These are phyloP conservation scores for Megaceryle maxima DNA, from an alignment of 2,113 vertebrate genomes.

Conservation along the genomic window DNA sequence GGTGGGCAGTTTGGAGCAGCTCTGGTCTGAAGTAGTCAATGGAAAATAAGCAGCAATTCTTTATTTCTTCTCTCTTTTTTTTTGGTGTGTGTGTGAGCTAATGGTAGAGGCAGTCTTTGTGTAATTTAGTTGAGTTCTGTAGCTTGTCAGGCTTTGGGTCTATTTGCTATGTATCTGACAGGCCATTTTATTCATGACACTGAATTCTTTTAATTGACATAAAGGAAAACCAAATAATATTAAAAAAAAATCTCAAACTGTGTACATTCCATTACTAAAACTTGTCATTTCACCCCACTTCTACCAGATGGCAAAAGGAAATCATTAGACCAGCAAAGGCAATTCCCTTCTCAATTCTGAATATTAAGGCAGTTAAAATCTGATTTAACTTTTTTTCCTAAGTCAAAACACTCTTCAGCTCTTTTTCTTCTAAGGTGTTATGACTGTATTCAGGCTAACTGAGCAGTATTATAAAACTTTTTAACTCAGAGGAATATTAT, in stretches of 20 bases:
- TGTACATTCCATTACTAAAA: background rate
- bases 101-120: background rate
- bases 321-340: background rate
- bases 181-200: background rate
- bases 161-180: background rate
- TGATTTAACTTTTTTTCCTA: background rate
- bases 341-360: background rate
- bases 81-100: background rate
- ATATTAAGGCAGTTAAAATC: background rate
- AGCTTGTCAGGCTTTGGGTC: background rate
- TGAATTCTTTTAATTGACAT: background rate
- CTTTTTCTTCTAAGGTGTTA: background rate
- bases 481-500: background rate
- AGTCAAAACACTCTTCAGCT: background rate
- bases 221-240: background rate
- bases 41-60: background rate
- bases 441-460: background rate
- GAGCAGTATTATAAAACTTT: background rate
- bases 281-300: background rate
- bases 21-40: background rate
- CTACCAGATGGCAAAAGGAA: slow-evolving; percentile 49
- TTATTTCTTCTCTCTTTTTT: background rate
- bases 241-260: background rate
- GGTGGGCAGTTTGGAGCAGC: background rate
- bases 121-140: background rate